These are phyloP conservation scores for Thymallus thymallus DNA, from an alignment of 2,113 vertebrate genomes.

Conservation along the genomic window DNA sequence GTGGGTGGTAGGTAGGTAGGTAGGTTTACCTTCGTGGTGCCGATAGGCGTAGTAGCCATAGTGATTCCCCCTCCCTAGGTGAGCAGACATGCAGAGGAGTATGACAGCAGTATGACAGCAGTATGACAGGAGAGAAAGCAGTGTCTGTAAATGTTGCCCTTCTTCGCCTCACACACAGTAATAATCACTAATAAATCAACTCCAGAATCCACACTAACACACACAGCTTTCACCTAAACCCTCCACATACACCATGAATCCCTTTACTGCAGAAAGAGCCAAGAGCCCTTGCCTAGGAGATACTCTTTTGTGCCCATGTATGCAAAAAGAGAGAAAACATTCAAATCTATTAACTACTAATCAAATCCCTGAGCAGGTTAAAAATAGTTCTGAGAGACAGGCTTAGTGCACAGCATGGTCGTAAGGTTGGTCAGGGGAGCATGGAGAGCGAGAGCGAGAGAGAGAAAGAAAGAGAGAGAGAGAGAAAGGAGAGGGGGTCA, in stretches of 20 bases:
- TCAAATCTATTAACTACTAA: too few species aligned
- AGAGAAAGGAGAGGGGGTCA: too few species aligned
- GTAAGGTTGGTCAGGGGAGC: neutral
- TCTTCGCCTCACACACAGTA: constrained; percentile 21
- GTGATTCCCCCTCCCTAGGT: constrained; percentile 95
- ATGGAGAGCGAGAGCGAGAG: neutral
- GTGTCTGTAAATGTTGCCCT: constrained; percentile 77
- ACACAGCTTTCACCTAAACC: constrained; percentile 1
- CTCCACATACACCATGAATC: neutral
- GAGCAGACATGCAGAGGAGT: constrained; percentile 85
- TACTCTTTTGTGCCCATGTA: too few species aligned
- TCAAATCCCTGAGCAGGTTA: too few species aligned
- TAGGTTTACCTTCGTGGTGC: constrained; percentile 83
- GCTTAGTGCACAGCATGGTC: neutral
- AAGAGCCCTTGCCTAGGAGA: too few species aligned
- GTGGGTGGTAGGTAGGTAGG: neutral
- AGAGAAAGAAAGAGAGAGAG: too few species aligned
- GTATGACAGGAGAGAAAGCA: constrained; percentile 64
- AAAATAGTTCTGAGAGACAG: too few species aligned
- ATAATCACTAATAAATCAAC: neutral
- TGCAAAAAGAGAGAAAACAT: too few species aligned
- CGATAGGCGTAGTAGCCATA: constrained; percentile 96
- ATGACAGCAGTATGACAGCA: constrained; percentile 59
- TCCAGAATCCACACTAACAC: neutral
- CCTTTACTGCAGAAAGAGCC: too few species aligned